Conservation (phyloP, 2,113 vertebrate genomes). For the Mobula hypostoma region DNA sequence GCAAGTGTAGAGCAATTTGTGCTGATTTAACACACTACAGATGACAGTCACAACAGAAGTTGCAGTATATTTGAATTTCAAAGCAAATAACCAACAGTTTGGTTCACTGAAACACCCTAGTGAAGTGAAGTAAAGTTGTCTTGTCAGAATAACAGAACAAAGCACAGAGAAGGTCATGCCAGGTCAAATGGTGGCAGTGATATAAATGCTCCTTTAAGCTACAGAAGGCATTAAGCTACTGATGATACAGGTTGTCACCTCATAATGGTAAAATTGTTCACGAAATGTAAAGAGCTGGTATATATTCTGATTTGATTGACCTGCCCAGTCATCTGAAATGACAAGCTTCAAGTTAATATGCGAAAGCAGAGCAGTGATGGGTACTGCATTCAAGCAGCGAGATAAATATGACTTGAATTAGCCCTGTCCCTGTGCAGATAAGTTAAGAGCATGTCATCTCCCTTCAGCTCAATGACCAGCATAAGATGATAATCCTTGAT, state of each 20-base stretch:
- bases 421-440: constrained; percentile 40
- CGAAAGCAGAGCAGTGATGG: constrained; percentile 45
- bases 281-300: constrained; percentile 32
- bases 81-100: constrained; percentile 51
- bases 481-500: constrained; percentile 42
- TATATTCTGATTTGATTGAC: not conserved
- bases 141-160: constrained; percentile 42
- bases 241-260: constrained; percentile 37
- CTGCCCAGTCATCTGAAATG: constrained; percentile 43
- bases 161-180: constrained; percentile 38
- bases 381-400: constrained; percentile 44
- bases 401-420: constrained; percentile 54
- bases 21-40: constrained; percentile 4
- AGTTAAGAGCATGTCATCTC: constrained; percentile 52
- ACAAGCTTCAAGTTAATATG: constrained; percentile 41
- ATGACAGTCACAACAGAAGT: constrained; percentile 41
- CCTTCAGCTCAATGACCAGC: constrained; percentile 46
- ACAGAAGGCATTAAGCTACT: not conserved
- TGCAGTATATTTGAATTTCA: constrained; percentile 44
- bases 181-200: constrained; percentile 35
- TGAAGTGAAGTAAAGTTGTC: constrained; percentile 52
- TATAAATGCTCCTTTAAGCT: not conserved
- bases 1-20: not conserved
- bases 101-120: constrained; percentile 54
- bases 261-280: constrained; percentile 38